Evolutionary conservation across 1,140 invertebrate genomes (phyloP).

Genomic region (Hyposmocoma kahamanoa): DNA sequence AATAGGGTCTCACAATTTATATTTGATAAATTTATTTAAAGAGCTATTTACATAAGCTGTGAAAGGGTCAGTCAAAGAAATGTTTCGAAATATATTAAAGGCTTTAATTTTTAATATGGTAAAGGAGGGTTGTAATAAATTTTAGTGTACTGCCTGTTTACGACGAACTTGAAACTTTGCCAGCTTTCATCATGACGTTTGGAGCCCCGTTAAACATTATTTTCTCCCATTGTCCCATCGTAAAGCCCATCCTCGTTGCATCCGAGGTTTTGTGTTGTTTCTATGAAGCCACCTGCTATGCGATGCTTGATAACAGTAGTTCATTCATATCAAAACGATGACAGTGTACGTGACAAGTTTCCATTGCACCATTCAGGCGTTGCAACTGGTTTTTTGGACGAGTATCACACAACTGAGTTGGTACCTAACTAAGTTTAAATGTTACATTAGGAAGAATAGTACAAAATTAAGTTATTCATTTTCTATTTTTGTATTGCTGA

Average conservation of each 20-base stretch:
- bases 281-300: conserved; percentile 47
- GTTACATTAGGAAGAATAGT: too few species aligned
- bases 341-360: conserved; percentile 40
- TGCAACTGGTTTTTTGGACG: background rate
- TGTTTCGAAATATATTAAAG: too few species aligned
- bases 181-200: too few species aligned
- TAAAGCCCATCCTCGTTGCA: conserved; percentile 22
- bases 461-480: too few species aligned
- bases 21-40: conserved; percentile 72
- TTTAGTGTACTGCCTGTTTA: too few species aligned
- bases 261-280: conserved; percentile 33
- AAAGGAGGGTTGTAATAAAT: too few species aligned
- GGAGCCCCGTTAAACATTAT: conserved; percentile 5
- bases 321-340: conserved; percentile 49
- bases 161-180: too few species aligned
- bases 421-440: too few species aligned
- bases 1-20: conserved; percentile 70
- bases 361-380: background rate
- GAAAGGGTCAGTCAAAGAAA: conserved; percentile 59
- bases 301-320: conserved; percentile 46
- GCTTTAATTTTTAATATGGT: too few species aligned
- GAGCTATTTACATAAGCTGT: conserved; percentile 60
- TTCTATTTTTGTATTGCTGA: too few species aligned
- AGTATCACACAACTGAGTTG: too few species aligned
- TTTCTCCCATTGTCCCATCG: conserved; percentile 8